These are phyloP conservation scores for Eupleurogrammus muticus DNA, from an alignment of 2,797 vertebrate genomes.

Conservation along the genomic window DNA sequence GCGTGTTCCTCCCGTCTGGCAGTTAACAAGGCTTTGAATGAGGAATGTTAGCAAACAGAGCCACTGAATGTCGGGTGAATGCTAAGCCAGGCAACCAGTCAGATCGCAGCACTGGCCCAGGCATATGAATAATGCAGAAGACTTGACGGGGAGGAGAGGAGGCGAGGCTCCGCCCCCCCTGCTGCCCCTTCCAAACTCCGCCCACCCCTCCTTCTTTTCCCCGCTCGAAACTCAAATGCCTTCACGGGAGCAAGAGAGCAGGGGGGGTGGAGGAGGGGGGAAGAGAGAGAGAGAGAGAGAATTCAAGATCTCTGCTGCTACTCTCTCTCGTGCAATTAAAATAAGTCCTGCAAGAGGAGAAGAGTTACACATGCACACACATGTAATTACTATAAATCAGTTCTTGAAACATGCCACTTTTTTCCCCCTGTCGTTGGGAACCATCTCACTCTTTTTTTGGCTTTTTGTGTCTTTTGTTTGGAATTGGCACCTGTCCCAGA, in stretches of 20 bases:
- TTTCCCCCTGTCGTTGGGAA: slow-evolving; percentile 64
- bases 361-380: slow-evolving; percentile 53
- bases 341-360: slow-evolving; percentile 53
- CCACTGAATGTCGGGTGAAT: slow-evolving; percentile 94
- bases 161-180: slow-evolving; percentile 67
- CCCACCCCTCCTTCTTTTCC: slow-evolving; percentile 73
- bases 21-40: slow-evolving; percentile 96
- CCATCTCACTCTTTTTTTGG: slow-evolving; percentile 87
- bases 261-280: slow-evolving; percentile 33
- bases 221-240: slow-evolving; percentile 84
- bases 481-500: slow-evolving; percentile 98
- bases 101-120: slow-evolving; percentile 87
- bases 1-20: slow-evolving; percentile 91
- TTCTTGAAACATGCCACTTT: slow-evolving; percentile 71
- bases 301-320: slow-evolving; percentile 73
- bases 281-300: slow-evolving; percentile 29
- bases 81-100: slow-evolving; percentile 91
- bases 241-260: slow-evolving; percentile 80
- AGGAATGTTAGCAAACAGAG: slow-evolving; percentile 98
- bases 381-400: slow-evolving; percentile 65
- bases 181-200: slow-evolving; percentile 67
- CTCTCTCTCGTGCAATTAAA: slow-evolving; percentile 58
- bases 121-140: slow-evolving; percentile 96
- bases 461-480: slow-evolving; percentile 95
- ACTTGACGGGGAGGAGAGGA: slow-evolving; percentile 70